Evolutionary conservation across 1,140 invertebrate species (phyloP), one percentile per base, ranked within the genome.

Genomic region (Drosophila hydei): DNA sequence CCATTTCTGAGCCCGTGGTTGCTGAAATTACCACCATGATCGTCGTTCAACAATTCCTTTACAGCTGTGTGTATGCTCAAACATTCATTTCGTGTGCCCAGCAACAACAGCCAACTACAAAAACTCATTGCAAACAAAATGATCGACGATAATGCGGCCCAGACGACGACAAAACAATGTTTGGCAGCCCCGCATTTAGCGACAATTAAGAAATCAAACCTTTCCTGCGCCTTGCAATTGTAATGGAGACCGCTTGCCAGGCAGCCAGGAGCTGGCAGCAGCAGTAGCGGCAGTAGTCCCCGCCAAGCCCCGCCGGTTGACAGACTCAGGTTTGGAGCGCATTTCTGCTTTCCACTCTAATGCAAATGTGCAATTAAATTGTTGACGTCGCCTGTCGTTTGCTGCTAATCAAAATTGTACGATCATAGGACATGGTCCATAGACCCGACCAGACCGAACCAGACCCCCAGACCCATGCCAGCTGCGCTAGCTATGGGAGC

Each of bases 351-450:
- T 77, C 69, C 77, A 77, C 69, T 81, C 81, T 72, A 87, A 87
- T 88, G 83, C 83, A 88, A 88, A 88, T 88, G 75, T 83, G 79
- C 83, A 88, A 88, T 88, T 88, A 89, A 88, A 88, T 88, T 88
- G 83, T 88, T 88, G 80, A 65, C 73, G 65, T 65, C 73, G 79
- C 75, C 72, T 61, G 79, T 75, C 69, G 70, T 59, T 58, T 61
- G 68, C 60, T 50, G 64, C 79, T 73, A 80, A 85, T 85, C 75
- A 69, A 88, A 88, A 78, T 71, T 81, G 77, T 81, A 68, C 78
- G 78, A 88, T 87, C 81, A 70, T 62, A 76, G 68, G 62, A 84
- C 77, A 79, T 67, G 69, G 51, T 51, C 36, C 27, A 54, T 25
- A 40, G 38, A 25, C 52, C 38, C 38, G 38, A 42, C 4, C 38